These are phyloP conservation scores for Spondyliosoma cantharus DNA, from an alignment of 2,797 vertebrate genomes.

Conservation along the genomic window DNA sequence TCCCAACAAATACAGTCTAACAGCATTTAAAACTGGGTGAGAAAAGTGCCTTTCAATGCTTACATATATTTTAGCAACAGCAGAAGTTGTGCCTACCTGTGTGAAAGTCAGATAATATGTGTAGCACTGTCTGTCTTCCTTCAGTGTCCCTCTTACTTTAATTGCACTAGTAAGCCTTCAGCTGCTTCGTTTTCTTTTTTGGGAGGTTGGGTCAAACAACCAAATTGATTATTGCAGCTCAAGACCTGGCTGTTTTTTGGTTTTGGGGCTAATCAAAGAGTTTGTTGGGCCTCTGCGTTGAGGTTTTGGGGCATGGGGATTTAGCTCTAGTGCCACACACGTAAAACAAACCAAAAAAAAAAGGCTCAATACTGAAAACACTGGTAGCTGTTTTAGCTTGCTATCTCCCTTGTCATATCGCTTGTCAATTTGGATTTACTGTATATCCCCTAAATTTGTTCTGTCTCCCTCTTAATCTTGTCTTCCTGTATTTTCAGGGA, in stretches of 20 bases:
- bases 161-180: background rate
- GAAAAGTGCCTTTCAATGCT: constrained; percentile 1
- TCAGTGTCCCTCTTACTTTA: background rate
- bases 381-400: background rate
- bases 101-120: background rate
- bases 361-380: constrained; percentile 9
- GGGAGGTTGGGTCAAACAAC: background rate
- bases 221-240: constrained; percentile 3
- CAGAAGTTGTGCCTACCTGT: background rate
- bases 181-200: background rate
- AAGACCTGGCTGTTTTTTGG: constrained; percentile 15
- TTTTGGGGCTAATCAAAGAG: constrained; percentile 32
- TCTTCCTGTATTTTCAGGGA: constrained; percentile 31
- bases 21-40: background rate
- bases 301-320: constrained; percentile 8
- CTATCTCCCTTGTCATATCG: constrained; percentile 6
- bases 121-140: background rate
- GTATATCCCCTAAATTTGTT: constrained; percentile 16
- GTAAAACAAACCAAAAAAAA: constrained; percentile 28
- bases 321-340: constrained; percentile 10
- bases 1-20: constrained; percentile 32
- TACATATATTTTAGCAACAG: background rate
- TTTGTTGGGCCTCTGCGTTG: constrained; percentile 26
- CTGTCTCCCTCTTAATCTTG: constrained; percentile 20
- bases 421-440: background rate